Conservation (phyloP, 2,113 vertebrate species). For the Apus apus region DNA sequence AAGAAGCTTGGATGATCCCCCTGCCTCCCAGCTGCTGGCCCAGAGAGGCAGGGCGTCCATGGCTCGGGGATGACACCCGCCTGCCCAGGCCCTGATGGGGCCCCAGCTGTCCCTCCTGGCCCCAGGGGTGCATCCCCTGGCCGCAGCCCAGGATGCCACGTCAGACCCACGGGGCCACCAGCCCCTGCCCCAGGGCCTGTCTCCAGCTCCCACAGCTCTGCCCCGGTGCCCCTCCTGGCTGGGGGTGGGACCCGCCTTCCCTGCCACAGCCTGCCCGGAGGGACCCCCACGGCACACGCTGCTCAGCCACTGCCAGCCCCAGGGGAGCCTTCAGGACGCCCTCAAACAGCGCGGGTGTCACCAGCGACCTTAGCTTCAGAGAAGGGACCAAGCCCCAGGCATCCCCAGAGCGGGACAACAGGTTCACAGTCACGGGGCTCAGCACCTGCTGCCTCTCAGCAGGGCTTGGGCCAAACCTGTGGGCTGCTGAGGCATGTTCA, state of each 20-base stretch:
- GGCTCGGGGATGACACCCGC: not conserved
- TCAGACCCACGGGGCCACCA: not conserved
- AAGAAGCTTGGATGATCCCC: not conserved
- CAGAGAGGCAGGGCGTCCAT: not conserved
- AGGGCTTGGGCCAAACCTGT: not conserved
- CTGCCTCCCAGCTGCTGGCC: not conserved
- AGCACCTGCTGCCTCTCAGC: not conserved
- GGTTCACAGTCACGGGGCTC: accelerated
- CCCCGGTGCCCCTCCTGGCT: accelerated
- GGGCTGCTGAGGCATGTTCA: not conserved
- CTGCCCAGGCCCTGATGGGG: accelerated
- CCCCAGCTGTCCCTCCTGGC: not conserved
- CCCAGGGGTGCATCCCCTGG: accelerated
- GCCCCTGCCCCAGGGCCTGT: not conserved
- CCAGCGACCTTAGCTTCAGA: not conserved
- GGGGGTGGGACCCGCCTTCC: accelerated
- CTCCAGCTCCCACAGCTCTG: not conserved
- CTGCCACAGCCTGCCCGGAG: not conserved
- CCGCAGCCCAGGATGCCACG: not conserved
- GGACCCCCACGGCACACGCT: no score
- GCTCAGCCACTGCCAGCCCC: not conserved
- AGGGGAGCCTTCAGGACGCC: not conserved
- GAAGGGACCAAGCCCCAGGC: accelerated
- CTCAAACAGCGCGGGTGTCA: not conserved
- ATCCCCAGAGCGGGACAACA: no score